Base-by-base conservation (phyloP, 2,888 invertebrate species). In the Nemapogon koenigi region DNA sequence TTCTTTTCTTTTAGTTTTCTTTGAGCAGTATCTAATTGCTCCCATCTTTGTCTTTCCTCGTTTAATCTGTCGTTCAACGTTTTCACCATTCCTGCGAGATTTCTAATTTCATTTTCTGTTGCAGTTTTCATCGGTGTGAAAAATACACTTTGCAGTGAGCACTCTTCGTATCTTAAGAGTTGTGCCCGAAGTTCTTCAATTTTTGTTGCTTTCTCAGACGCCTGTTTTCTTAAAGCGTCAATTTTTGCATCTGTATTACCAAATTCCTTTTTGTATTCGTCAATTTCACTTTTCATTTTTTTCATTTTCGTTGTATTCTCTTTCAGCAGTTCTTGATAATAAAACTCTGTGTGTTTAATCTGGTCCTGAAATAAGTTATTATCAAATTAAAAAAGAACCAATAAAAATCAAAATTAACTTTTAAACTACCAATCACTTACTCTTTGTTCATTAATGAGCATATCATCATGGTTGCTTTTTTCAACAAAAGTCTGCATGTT, bases 391-490 rank as follows among this genome's bases (percentile, higher is more conserved):
- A 32, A 2, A 28, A 32, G 18, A 13, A n/a, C n/a, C n/a, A 15
- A 19, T 8, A 15, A 33, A 25, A 13, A 6, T 15, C 8, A 29
- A 16, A 35, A 2, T 17, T 41, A 32, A 8, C 3, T 17, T 6
- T 36, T 3, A 14, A 27, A 27, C 22, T 22, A 22, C 8, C 3
- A 26, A 27, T 11, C 8, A 47, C 59, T 57, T 40, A 86, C 86
- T 44, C 84, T 81, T 45, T 90, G 78, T 17, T 82, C 81, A 41
- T 81, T 76, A 15, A 89, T 81, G 18, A 86, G 66, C 38, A 84
- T 62, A 46, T 87, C 84, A 48, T 87, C 87, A 47, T 82, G 83
- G 19, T 78, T 81, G 38, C 82, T 82, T 52, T 87, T 86, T 43
- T 87, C 85, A 16, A 83, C 73, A 42, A 87, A 60, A 1, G 84